Conservation (phyloP, 2,888 invertebrate genomes). For the Ochropleura leucogaster region DNA sequence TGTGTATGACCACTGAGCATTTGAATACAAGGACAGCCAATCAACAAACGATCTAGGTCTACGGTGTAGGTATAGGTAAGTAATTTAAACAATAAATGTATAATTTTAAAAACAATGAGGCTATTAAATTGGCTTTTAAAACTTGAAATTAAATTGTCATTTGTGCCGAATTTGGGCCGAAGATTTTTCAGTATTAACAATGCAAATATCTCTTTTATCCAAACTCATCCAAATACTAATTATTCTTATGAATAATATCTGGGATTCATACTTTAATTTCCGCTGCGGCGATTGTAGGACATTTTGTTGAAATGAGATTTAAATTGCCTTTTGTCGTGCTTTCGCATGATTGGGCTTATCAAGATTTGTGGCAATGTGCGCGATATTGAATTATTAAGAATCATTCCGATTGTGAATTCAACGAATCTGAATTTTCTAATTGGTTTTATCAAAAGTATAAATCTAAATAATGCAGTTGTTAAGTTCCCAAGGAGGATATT, state of each 20-base stretch:
- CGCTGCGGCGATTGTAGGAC: constrained; percentile 73
- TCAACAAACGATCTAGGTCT: no score
- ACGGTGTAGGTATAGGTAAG: no score
- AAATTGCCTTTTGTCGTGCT: constrained; percentile 82
- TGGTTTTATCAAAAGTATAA: constrained; percentile 32
- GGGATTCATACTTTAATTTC: constrained; percentile 81
- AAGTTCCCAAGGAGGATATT: not conserved
- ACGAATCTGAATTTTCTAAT: constrained; percentile 19
- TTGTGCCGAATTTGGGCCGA: constrained; percentile 41
- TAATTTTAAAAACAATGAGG: constrained; percentile 69
- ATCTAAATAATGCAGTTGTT: constrained; percentile 43
- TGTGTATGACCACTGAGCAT: no score
- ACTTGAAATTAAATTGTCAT: constrained; percentile 75
- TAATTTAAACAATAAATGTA: no score
- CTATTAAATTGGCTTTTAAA: constrained; percentile 74
- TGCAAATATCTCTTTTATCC: constrained; percentile 77
- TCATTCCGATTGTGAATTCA: constrained; percentile 42
- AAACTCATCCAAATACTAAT: constrained; percentile 79
- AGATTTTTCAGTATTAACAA: constrained; percentile 71
- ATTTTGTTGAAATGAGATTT: constrained; percentile 77
- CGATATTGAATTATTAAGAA: constrained; percentile 59
- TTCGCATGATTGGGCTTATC: constrained; percentile 76
- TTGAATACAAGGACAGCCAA: no score
- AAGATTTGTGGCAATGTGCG: constrained; percentile 65
- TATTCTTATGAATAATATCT: constrained; percentile 80